A percentile compares a stretch with the other conserved stretches of the same genome.
These are phyloP conservation scores for Leptopilina myrica DNA, from an alignment of 2,888 invertebrate genomes.

Conservation along the genomic window DNA sequence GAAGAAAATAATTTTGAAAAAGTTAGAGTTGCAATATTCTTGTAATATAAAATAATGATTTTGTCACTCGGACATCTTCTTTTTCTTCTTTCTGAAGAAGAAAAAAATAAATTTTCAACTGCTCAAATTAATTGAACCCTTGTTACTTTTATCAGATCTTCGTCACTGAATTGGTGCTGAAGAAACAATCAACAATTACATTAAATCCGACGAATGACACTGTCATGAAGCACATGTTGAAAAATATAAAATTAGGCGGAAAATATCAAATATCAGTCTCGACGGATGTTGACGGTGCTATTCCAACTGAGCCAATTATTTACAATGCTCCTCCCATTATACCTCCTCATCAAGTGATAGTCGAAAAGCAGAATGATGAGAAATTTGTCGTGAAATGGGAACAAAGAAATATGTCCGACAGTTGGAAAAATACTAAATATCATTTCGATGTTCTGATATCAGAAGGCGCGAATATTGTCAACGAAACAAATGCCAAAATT, in stretches of 20 bases:
- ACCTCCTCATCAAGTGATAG: conserved; percentile 82
- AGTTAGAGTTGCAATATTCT: no score
- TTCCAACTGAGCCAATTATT: conserved; percentile 77
- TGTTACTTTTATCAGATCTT: conserved; percentile 73
- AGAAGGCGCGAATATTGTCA: conserved; percentile 78
- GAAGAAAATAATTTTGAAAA: no score
- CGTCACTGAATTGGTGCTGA: conserved; percentile 77
- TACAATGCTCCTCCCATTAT: conserved; percentile 80
- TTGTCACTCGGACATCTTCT: no score
- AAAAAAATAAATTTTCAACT: background rate
- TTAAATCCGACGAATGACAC: conserved; percentile 78
- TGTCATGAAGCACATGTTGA: conserved; percentile 78
- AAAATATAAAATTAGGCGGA: conserved; percentile 79
- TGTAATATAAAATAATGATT: no score
- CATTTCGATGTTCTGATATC: conserved; percentile 84
- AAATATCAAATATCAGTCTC: conserved; percentile 78
- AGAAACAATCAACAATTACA: conserved; percentile 77
- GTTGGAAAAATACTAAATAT: conserved; percentile 71
- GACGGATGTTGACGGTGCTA: conserved; percentile 77
- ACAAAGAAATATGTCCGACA: conserved; percentile 75
- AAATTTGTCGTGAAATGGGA: conserved; percentile 84
- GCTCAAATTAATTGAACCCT: background rate
- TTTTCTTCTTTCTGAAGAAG: no score
- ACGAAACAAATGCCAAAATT: conserved; percentile 73
- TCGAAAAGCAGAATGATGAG: conserved; percentile 78